These are phyloP conservation scores for Criorhina ranunculi DNA, from an alignment of 2,888 invertebrate species.

Conservation along the genomic window DNA sequence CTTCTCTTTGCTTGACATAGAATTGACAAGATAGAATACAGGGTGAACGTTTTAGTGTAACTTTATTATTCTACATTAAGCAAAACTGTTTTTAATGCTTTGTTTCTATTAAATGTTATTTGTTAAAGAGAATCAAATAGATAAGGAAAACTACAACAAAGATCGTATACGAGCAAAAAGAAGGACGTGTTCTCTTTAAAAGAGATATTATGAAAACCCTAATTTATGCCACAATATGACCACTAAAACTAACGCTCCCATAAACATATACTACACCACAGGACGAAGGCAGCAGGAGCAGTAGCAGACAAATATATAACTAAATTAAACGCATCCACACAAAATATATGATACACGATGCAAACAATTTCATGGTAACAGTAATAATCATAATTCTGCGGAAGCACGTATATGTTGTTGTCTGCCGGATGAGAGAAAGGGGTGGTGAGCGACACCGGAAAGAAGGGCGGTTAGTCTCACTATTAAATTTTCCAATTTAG, in stretches of 20 bases:
- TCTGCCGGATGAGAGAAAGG: constrained; percentile 31
- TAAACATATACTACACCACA: constrained; percentile 5
- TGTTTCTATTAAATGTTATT: too few relatives aligned
- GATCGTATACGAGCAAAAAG: too few relatives aligned
- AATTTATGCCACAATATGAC: constrained; percentile 50
- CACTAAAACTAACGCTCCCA: constrained; percentile 51
- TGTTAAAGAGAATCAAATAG: too few relatives aligned
- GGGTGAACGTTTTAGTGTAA: too few relatives aligned
- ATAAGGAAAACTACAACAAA: too few relatives aligned
- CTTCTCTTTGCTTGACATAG: too few relatives aligned
- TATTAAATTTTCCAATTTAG: constrained; percentile 77
- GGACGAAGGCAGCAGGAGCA: constrained; percentile 15
- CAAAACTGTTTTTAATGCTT: too few relatives aligned
- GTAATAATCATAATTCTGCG: constrained; percentile 76
- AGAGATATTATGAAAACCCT: too few relatives aligned
- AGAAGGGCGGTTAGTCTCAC: constrained; percentile 67
- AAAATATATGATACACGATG: constrained; percentile 64
- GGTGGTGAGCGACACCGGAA: constrained; percentile 24
- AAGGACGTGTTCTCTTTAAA: too few relatives aligned
- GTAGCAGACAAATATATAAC: constrained; percentile 65
- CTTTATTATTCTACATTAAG: too few relatives aligned
- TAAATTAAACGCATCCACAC: constrained; percentile 75
- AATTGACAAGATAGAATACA: too few relatives aligned
- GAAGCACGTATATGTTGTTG: constrained; percentile 71
- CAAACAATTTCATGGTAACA: constrained; percentile 75